Percentiles rank a stretch among this genome's conserved stretches.
phyloP scores from a whole-genome alignment of 2,797 vertebrate genomes.

The Coreius guichenoti region DNA sequence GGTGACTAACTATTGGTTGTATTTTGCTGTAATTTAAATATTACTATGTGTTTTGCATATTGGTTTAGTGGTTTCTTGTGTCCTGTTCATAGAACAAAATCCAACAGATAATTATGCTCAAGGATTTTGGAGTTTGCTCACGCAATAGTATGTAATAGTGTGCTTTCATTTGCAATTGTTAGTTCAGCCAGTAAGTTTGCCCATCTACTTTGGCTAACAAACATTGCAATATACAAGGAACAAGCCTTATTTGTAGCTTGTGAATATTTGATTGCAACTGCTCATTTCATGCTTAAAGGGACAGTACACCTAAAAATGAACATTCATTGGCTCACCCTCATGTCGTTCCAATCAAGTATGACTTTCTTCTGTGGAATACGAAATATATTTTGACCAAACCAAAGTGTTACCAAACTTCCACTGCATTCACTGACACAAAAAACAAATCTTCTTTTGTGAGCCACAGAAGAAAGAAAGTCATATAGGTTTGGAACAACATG shows the following conservation, averaged over 20 bases:
- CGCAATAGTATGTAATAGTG: neutral
- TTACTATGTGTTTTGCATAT: neutral
- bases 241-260: neutral
- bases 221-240: neutral
- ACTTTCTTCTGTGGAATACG: neutral
- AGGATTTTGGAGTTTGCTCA: neutral
- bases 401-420: neutral
- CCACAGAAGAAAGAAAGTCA: neutral
- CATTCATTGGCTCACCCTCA: neutral
- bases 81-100: neutral
- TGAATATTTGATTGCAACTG: neutral
- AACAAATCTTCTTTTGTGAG: neutral
- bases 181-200: neutral
- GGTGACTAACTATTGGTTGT: conserved; percentile 1
- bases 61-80: neutral
- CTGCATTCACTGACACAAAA: neutral
- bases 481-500: neutral
- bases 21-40: conserved; percentile 1
- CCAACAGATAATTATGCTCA: conserved; percentile 2
- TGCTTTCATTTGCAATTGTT: conserved; percentile 4
- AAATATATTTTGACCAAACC: neutral
- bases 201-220: neutral
- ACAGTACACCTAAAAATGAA: neutral
- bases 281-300: neutral
- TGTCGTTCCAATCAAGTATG: neutral